Conservation (phyloP, 2,113 vertebrate species). For the Rattus rattus region DNA sequence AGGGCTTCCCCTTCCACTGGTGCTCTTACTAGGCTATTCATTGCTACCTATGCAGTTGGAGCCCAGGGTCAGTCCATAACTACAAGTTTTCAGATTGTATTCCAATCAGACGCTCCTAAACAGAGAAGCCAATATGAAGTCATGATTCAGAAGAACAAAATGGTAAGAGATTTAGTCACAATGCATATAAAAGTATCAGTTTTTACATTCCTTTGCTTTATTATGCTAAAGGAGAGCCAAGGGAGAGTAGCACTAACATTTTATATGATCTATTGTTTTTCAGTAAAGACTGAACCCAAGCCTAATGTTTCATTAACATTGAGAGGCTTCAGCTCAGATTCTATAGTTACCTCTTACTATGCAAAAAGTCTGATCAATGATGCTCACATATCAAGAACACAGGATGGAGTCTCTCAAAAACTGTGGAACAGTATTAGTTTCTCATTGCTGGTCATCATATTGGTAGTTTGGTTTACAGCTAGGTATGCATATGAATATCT, state of each 20-base stretch:
- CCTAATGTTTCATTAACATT: slow-evolving; percentile 20
- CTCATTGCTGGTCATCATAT: background rate
- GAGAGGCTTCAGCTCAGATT: background rate
- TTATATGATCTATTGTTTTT: background rate
- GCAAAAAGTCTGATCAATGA: background rate
- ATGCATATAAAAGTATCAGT: background rate
- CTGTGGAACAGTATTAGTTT: background rate
- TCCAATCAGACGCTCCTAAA: slow-evolving; percentile 6
- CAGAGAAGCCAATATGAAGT: background rate
- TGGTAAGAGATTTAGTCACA: background rate
- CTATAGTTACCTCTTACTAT: background rate
- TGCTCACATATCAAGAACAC: background rate
- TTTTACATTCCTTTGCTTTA: slow-evolving; percentile 19
- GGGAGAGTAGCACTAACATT: background rate
- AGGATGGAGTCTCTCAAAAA: background rate
- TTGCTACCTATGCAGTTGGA: no score
- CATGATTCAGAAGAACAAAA: slow-evolving; percentile 23
- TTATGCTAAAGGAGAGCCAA: background rate
- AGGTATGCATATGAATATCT: background rate
- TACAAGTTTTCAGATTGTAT: background rate
- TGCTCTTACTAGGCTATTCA: no score
- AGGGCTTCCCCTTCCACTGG: no score
- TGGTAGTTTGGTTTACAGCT: background rate
- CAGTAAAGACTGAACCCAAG: background rate
- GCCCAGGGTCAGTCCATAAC: background rate